Conservation (phyloP, 1,140 invertebrate species). For the Eueides isabella region DNA sequence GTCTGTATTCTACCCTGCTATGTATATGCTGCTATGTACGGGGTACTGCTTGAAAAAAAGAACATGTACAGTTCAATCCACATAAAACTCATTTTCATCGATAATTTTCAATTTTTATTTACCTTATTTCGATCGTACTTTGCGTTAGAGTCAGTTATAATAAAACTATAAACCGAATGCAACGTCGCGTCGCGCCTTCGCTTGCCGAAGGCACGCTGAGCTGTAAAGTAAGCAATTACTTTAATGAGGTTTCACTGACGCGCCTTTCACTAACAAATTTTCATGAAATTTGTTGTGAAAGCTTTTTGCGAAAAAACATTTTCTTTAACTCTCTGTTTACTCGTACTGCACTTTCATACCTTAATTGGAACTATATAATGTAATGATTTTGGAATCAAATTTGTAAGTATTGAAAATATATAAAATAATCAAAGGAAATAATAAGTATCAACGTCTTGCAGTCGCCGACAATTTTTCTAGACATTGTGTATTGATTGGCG, state of each 20-base stretch:
- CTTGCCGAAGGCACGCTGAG: not conserved
- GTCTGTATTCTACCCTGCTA: not conserved
- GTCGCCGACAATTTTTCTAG: too few relatives aligned
- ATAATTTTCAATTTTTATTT: not conserved
- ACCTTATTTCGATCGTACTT: not conserved
- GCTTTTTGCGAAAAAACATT: not conserved
- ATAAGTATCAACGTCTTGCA: too few relatives aligned
- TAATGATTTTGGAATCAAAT: too few relatives aligned
- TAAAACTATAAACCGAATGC: not conserved
- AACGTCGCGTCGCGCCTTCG: slow-evolving; percentile 1
- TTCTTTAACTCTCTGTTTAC: not conserved
- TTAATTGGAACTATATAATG: too few relatives aligned
- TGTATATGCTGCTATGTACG: not conserved
- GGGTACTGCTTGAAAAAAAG: not conserved
- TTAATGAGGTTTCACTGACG: not conserved
- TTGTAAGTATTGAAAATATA: too few relatives aligned
- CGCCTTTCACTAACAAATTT: not conserved
- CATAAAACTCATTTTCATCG: too few relatives aligned
- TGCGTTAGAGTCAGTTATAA: not conserved
- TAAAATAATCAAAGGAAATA: too few relatives aligned
- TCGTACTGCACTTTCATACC: not conserved
- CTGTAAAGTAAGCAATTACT: not conserved
- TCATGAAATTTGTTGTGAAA: not conserved
- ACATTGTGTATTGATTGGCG: too few relatives aligned
- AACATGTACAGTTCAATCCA: not conserved